Base-by-base conservation (phyloP, 2,113 vertebrate genomes). In the Suncus etruscus region DNA sequence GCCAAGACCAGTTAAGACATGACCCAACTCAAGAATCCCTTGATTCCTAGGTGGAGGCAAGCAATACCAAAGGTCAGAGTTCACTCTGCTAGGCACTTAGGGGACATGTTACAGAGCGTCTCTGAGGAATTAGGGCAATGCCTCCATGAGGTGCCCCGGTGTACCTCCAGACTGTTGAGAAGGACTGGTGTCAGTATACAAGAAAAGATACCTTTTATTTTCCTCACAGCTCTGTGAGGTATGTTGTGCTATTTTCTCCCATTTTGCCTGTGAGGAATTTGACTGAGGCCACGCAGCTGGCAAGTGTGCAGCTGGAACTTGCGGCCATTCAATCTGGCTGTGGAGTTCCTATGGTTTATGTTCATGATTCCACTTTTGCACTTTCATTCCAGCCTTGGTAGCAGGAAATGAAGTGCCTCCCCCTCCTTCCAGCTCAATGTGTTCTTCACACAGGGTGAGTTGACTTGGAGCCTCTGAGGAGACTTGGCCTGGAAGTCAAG, bases 401-500 rank as follows among this genome's bases (percentile, higher is more conserved):
- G 45, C 32, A 88, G 61, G 47, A 50, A 69, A 25, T 31, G 31
- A 12, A 58, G 48, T 68, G 68, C 9, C 9, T 9, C 11, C 45
- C 63, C 16, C 11, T 27, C 0, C 58, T 20, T 22, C 58, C 58
- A 16, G 8, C 45, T 51, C 16, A 14, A 29, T 0, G 2, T 31
- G 48, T 12, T 70, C 72, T 48, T 48, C 69, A 14, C 63, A 69
- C 1, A 73, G 8, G 24, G 20, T 6, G 25, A 83, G 83, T 29
- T 45, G 29, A 58, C 11, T 6, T 70, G 58, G 27, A 32, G 45
- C 12, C 50, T 84, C 90, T n/a, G 69, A n/a, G 22, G 48, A 48
- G 73, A 58, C 51, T 66, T 66, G 69, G 32, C 27, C 32, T 86
- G 48, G 39, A 87, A 90, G 73, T 25, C 63, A 86, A 80, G 65